phyloP scores from a whole-genome alignment of 2,888 invertebrate genomes.

The Flexamia atlantica region DNA sequence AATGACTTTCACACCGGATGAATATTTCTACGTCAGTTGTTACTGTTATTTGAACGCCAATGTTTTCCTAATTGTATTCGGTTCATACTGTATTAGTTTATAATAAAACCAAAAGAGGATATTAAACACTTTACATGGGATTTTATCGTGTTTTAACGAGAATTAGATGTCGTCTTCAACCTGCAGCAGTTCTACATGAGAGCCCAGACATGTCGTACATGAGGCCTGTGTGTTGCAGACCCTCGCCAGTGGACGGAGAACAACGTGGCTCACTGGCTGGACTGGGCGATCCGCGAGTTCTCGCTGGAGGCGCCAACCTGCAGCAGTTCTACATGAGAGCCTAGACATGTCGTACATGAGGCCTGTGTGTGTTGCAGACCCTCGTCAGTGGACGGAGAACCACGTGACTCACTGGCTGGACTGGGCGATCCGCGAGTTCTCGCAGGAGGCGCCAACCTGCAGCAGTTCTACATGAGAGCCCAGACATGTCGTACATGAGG shows the following conservation, averaged over 20 bases:
- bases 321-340: conserved; percentile 93
- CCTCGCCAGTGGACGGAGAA: conserved; percentile 96
- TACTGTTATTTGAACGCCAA: too few relatives aligned
- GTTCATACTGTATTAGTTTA: too few relatives aligned
- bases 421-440: conserved; percentile 98
- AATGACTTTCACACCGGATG: too few relatives aligned
- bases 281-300: conserved; percentile 97
- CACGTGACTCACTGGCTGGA: conserved; percentile 97
- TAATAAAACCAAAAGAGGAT: too few relatives aligned
- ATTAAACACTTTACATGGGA: too few relatives aligned
- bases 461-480: conserved; percentile 93
- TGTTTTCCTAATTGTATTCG: too few relatives aligned
- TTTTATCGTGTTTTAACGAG: too few relatives aligned
- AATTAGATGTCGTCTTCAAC: conserved; percentile 94
- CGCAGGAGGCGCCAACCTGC: conserved; percentile 91
- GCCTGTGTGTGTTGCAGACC: conserved; percentile 92
- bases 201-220: too few relatives aligned
- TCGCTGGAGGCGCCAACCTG: conserved; percentile 91
- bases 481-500: too few relatives aligned
- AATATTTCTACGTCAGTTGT: too few relatives aligned
- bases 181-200: conserved; percentile 91
- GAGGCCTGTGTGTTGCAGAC: conserved; percentile 89
- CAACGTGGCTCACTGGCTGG: conserved; percentile 96
- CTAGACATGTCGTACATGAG: too few relatives aligned
- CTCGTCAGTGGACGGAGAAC: conserved; percentile 94